phyloP scores from a whole-genome alignment of 2,113 vertebrate species.

The Heptranchias perlo region DNA sequence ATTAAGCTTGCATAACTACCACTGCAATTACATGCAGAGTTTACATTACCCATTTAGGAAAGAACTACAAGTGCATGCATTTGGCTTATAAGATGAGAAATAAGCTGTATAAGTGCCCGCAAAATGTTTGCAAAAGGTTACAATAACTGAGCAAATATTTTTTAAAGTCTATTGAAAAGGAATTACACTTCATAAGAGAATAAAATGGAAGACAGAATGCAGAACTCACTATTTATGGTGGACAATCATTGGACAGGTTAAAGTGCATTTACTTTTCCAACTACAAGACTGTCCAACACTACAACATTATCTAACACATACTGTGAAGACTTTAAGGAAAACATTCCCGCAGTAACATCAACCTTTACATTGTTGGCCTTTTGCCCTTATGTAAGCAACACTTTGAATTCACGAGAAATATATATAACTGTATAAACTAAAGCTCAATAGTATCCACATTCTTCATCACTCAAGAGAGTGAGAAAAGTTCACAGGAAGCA shows the following conservation, averaged over 20 bases:
- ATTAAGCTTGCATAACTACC: background rate
- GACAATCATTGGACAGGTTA: background rate
- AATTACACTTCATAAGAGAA: background rate
- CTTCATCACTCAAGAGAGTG: background rate
- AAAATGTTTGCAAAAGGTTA: background rate
- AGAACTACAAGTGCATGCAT: background rate
- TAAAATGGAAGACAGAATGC: background rate
- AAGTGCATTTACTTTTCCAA: background rate
- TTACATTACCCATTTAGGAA: background rate
- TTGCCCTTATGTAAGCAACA: background rate
- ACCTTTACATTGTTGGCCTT: background rate
- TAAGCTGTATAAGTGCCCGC: background rate
- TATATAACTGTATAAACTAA: background rate
- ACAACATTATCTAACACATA: background rate
- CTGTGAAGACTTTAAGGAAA: background rate
- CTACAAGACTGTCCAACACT: too few species aligned
- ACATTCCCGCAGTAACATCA: background rate
- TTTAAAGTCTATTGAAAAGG: background rate
- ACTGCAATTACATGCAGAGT: background rate
- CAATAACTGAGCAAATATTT: background rate
- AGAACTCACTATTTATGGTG: background rate
- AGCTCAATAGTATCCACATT: background rate
- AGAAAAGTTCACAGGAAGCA: background rate
- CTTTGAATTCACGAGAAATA: too few species aligned
- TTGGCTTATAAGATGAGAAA: too few species aligned